Percentiles rank a stretch among this genome's conserved stretches.
These are phyloP conservation scores for Hesperophylax magnus DNA, from an alignment of 1,140 invertebrate genomes.

Conservation along the genomic window DNA sequence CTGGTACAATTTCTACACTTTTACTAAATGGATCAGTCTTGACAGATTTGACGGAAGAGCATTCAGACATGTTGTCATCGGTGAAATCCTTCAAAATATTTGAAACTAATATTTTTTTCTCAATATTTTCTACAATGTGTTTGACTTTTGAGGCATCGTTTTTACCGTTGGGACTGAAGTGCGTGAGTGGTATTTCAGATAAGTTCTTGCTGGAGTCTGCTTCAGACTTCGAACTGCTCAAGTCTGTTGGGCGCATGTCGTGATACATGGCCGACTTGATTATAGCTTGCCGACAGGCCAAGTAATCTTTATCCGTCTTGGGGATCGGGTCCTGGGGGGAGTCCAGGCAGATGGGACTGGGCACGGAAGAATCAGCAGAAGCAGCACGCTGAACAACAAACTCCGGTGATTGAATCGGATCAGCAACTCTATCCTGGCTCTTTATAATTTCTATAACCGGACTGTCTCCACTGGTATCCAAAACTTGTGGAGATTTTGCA, in stretches of 20 bases:
- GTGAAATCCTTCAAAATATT: constrained; percentile 34
- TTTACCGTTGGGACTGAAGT: constrained; percentile 8
- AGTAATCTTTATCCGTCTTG: background rate
- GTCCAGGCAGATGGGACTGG: constrained; percentile 9
- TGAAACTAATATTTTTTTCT: background rate
- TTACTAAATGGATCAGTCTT: background rate
- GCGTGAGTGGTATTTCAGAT: constrained; percentile 15
- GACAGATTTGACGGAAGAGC: background rate
- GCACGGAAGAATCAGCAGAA: background rate
- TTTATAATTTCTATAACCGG: background rate
- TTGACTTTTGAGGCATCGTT: constrained; percentile 7
- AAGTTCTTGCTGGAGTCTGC: background rate
- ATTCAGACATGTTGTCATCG: background rate
- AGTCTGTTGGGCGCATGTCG: background rate
- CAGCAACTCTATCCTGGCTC: too few species aligned
- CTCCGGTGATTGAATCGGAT: background rate
- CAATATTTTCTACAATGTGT: background rate
- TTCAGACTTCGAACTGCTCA: background rate
- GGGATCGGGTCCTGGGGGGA: background rate
- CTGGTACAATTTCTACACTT: background rate
- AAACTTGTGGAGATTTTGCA: too few species aligned
- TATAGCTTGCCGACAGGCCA: background rate
- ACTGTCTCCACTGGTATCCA: too few species aligned
- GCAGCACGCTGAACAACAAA: background rate
- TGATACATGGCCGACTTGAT: background rate